A percentile compares a stretch with the other conserved stretches of the same genome.
These are phyloP conservation scores for Pristionchus exspectatus DNA, from an alignment of 2,888 invertebrate species.

Conservation along the genomic window DNA sequence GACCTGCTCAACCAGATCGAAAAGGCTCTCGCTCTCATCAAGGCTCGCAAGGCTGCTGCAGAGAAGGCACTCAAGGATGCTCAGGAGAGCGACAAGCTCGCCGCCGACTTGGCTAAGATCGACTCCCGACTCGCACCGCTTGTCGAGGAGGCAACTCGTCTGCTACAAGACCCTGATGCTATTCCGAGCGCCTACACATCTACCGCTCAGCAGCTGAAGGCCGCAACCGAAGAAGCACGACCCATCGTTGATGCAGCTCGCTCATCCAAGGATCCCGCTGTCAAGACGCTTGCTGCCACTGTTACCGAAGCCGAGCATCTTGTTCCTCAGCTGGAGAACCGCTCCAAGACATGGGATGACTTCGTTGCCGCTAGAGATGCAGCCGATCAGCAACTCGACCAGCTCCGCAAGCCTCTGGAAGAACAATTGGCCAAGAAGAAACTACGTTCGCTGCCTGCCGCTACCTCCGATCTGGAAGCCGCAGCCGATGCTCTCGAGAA, in stretches of 20 bases:
- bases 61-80: conserved; percentile 61
- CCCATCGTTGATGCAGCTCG: neutral
- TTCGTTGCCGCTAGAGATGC: conserved; percentile 67
- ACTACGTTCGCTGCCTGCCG: conserved; percentile 58
- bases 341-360: conserved; percentile 62
- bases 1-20: conserved; percentile 63
- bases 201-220: conserved; percentile 59
- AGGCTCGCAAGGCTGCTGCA: conserved; percentile 56
- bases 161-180: conserved; percentile 58
- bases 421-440: conserved; percentile 56
- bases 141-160: conserved; percentile 61
- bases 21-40: conserved; percentile 56
- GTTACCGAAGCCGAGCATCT: conserved; percentile 51
- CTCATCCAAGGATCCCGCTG: neutral
- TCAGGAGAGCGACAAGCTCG: conserved; percentile 57
- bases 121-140: conserved; percentile 60
- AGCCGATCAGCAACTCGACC: conserved; percentile 64
- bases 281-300: conserved; percentile 40
- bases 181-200: conserved; percentile 62
- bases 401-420: conserved; percentile 61
- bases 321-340: conserved; percentile 63
- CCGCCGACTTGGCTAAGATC: conserved; percentile 58
- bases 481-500: conserved; percentile 58
- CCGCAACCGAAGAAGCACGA: conserved; percentile 1
- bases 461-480: conserved; percentile 58